These are phyloP conservation scores for Zalophus californianus DNA, from an alignment of 2,797 vertebrate species.

Conservation along the genomic window DNA sequence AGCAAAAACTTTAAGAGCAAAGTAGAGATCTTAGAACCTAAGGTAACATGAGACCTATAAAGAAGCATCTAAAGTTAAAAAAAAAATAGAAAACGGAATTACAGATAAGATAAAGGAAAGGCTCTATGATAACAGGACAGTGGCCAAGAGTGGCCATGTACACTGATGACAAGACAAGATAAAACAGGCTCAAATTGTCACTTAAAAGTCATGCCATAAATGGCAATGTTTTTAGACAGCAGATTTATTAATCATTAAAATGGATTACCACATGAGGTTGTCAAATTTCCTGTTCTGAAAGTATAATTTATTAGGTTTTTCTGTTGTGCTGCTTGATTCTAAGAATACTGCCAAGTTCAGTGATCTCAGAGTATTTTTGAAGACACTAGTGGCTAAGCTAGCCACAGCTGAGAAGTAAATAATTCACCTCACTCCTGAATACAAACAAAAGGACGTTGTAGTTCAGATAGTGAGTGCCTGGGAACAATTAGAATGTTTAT, in stretches of 20 bases:
- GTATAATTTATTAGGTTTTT: conserved; percentile 38
- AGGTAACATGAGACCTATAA: background rate
- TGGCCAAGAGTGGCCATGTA: background rate
- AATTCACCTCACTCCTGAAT: conserved; percentile 52
- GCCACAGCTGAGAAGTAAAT: conserved; percentile 40
- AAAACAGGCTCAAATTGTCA: background rate
- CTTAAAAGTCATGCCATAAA: conserved; percentile 36
- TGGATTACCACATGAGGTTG: background rate
- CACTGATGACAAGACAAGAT: conserved; percentile 10
- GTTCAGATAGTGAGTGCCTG: background rate
- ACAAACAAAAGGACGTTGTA: conserved; percentile 42
- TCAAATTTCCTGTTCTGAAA: conserved; percentile 57
- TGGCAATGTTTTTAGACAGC: conserved; percentile 20
- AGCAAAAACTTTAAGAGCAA: background rate
- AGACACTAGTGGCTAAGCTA: conserved; percentile 17
- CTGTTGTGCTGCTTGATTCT: conserved; percentile 29
- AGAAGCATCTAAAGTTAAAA: background rate
- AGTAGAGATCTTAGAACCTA: background rate
- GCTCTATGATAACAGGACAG: background rate
- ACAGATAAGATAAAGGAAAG: background rate
- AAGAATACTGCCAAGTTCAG: conserved; percentile 15
- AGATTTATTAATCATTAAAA: conserved; percentile 63
- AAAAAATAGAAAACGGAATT: background rate
- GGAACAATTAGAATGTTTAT: conserved; percentile 42
- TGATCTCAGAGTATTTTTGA: conserved; percentile 32